Conservation (phyloP, 2,797 vertebrate genomes). For the Coccyzus lansbergi region DNA sequence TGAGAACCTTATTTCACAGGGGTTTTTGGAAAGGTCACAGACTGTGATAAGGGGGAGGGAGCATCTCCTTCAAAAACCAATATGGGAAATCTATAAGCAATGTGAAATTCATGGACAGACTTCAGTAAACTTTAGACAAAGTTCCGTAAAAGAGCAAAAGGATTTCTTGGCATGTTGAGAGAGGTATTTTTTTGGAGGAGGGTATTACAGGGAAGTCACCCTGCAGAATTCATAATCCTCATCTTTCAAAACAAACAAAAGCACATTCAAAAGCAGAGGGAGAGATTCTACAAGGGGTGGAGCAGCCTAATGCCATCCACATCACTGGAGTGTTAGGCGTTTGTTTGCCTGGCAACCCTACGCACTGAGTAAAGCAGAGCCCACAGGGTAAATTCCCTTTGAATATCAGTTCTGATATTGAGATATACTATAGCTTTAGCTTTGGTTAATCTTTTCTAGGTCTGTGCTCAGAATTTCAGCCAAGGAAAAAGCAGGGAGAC, state of each 20-base stretch:
- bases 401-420: neutral
- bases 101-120: neutral
- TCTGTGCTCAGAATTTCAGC: neutral
- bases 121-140: neutral
- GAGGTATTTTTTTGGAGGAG: conserved; percentile 31
- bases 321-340: fast-evolving
- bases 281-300: neutral
- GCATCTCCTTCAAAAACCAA: neutral
- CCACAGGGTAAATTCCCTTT: fast-evolving
- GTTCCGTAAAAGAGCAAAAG: neutral
- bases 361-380: neutral
- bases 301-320: neutral
- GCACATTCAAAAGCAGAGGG: neutral
- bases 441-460: neutral
- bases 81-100: neutral
- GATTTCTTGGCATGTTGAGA: neutral
- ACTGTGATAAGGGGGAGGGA: neutral
- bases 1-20: neutral
- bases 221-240: neutral
- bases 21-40: neutral
- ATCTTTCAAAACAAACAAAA: neutral
- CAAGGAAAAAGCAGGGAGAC: neutral
- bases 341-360: neutral
- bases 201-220: neutral
- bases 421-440: neutral